Evolutionary conservation across 2,797 vertebrate species (phyloP).

Genomic region (Clarias platycephalus): DNA sequence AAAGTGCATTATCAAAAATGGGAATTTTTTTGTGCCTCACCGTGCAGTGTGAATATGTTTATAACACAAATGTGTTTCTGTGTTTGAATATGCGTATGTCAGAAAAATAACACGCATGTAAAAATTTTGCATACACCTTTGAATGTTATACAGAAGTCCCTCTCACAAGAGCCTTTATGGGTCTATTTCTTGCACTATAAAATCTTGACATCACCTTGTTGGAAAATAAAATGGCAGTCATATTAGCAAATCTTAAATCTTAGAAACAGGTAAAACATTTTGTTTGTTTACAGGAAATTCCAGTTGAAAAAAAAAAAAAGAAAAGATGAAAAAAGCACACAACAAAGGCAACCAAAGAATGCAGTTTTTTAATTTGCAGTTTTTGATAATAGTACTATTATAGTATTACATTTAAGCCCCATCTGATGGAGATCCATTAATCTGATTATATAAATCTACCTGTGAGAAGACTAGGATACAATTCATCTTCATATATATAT

Average conservation of each 20-base stretch:
- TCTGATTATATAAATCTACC: slow-evolving; percentile 19
- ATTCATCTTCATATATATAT: not conserved
- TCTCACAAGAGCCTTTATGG: slow-evolving; percentile 27
- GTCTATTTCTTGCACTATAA: slow-evolving; percentile 40
- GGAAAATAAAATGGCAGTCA: not conserved
- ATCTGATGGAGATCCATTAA: slow-evolving; percentile 22
- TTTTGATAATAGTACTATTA: slow-evolving; percentile 19
- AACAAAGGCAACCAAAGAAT: slow-evolving; percentile 63
- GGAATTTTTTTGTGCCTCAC: slow-evolving; percentile 51
- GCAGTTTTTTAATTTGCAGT: slow-evolving; percentile 45
- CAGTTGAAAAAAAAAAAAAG: slow-evolving; percentile 30
- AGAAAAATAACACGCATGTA: slow-evolving; percentile 18
- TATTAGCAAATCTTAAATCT: not conserved
- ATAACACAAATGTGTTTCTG: slow-evolving; percentile 11
- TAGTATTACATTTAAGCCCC: slow-evolving; percentile 29
- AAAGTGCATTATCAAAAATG: slow-evolving; percentile 57
- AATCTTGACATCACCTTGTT: slow-evolving; percentile 22
- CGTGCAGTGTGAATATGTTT: slow-evolving; percentile 40
- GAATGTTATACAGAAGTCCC: slow-evolving; percentile 27
- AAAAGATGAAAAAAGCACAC: slow-evolving; percentile 34
- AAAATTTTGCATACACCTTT: slow-evolving; percentile 10
- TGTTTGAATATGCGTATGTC: slow-evolving; percentile 11
- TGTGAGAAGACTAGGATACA: not conserved
- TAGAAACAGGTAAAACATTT: not conserved
- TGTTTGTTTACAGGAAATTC: slow-evolving; percentile 33